Percentiles rank a stretch among this genome's conserved stretches.
These are phyloP conservation scores for Chrysochloris asiatica DNA, from an alignment of 2,113 vertebrate genomes.

Conservation along the genomic window DNA sequence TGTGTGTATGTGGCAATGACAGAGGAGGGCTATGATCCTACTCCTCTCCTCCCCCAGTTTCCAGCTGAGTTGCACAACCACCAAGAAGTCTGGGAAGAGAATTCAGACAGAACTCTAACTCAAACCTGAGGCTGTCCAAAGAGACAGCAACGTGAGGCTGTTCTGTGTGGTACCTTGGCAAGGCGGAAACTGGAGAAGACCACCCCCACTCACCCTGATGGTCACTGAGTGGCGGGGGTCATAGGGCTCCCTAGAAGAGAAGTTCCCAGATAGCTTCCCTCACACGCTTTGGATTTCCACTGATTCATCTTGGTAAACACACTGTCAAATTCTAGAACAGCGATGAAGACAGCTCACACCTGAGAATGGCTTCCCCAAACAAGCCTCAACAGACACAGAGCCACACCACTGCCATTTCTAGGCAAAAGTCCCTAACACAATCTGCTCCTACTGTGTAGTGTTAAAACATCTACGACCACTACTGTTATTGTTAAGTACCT, in stretches of 20 bases:
- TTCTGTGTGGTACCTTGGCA: too few relatives aligned
- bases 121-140: too few relatives aligned
- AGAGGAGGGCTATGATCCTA: not conserved
- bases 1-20: not conserved
- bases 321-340: constrained; percentile 46
- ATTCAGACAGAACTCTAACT: too few relatives aligned
- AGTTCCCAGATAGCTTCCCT: not conserved
- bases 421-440: too few relatives aligned
- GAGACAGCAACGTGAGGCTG: too few relatives aligned
- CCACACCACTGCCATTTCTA: too few relatives aligned
- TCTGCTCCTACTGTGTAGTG: too few relatives aligned
- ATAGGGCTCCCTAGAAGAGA: not conserved
- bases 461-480: too few relatives aligned
- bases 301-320: not conserved
- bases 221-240: not conserved
- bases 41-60: not conserved
- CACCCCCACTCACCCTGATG: too few relatives aligned
- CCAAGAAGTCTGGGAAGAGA: too few relatives aligned
- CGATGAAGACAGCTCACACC: not conserved
- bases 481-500: too few relatives aligned
- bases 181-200: not conserved
- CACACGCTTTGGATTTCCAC: constrained; percentile 47
- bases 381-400: not conserved
- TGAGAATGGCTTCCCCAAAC: not conserved
- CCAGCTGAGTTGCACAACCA: too few relatives aligned